Percentiles rank a stretch among this genome's conserved stretches.
Conservation (phyloP, 2,888 invertebrate species). For the Eilema sororculum region DNA sequence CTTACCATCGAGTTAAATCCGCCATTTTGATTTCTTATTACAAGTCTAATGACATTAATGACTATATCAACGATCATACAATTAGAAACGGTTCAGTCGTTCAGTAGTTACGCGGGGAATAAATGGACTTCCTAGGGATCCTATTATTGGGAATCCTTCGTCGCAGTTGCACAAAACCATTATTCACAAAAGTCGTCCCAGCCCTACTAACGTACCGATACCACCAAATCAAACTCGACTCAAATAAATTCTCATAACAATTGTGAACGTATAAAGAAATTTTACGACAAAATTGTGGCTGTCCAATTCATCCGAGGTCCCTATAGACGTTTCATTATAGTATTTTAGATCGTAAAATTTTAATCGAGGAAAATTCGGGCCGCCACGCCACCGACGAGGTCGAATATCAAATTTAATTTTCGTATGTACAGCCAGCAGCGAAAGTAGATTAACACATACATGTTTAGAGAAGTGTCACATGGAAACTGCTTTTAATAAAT, state of each 20-base stretch:
- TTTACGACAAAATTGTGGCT: slow-evolving; percentile 54
- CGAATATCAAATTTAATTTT: slow-evolving; percentile 50
- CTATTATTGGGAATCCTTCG: background rate
- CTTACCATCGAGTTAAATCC: background rate
- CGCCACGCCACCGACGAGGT: slow-evolving; percentile 22
- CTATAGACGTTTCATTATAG: slow-evolving; percentile 48
- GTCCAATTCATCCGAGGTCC: slow-evolving; percentile 44
- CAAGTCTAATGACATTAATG: too few species aligned
- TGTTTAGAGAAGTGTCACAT: background rate
- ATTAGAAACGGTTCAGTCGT: too few species aligned
- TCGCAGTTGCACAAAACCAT: background rate
- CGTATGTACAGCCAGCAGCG: slow-evolving; percentile 17
- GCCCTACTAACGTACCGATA: background rate
- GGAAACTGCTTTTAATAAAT: background rate
- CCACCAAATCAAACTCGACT: slow-evolving; percentile 8
- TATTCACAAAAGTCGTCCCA: background rate
- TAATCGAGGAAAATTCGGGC: slow-evolving; percentile 49
- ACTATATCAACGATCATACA: too few species aligned
- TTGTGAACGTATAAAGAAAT: slow-evolving; percentile 51
- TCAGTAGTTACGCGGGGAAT: too few species aligned
- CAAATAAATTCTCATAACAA: slow-evolving; percentile 45
- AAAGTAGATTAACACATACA: slow-evolving; percentile 18
- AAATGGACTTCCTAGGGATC: too few species aligned
- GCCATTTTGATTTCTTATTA: background rate
- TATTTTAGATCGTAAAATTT: slow-evolving; percentile 52